Base-by-base conservation (phyloP, 2,797 vertebrate genomes). In the Sebastes jordani region DNA sequence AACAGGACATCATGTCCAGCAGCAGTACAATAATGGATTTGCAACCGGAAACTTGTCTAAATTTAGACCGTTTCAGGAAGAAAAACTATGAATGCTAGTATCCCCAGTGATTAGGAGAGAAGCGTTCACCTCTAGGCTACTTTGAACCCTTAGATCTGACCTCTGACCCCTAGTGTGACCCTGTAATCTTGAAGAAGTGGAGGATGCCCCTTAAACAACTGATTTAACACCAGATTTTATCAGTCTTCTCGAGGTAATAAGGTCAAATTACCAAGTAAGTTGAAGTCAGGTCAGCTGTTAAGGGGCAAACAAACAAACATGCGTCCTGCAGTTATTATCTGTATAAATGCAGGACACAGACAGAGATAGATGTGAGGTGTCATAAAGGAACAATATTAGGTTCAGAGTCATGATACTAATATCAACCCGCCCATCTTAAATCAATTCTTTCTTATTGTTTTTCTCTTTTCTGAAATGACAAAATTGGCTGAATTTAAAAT, bases 1-100 rank as follows among this genome's bases (percentile, higher is more conserved):
- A 78, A 74, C 63, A 83, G 82, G 77, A 82, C 54, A 0, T 59
- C 52, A 27, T 52, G 73, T 68, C 84, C 83, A 84, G 85, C 82
- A 85, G 89, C 79, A 80, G 83, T 66, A 61, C 82, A 72, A 71
- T 55, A 62, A 70, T 27, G 55, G 52, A 59, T 74, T 82, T 74
- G 64, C 74, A 81, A 68, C 61, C 11, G 11, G 76, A 77, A 77
- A 74, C 11, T 63, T 34, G 20, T 80, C 64, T 88, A 55, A 72
- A 58, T 68, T 23, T 56, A 82, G 68, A 82, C 78, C 81, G 88
- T 77, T 86, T 74, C n/a, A 82, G 60, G 11, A 49, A 29, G 30
- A 63, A 78, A 66, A 46, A 80, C 63, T 64, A 38, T 79, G 55
- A 81, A 79, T 30, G 72, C 79, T 81, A 76, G 83, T 80, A 71